These are phyloP conservation scores for Prenolepis imparis DNA, from an alignment of 2,888 invertebrate species.

Conservation along the genomic window DNA sequence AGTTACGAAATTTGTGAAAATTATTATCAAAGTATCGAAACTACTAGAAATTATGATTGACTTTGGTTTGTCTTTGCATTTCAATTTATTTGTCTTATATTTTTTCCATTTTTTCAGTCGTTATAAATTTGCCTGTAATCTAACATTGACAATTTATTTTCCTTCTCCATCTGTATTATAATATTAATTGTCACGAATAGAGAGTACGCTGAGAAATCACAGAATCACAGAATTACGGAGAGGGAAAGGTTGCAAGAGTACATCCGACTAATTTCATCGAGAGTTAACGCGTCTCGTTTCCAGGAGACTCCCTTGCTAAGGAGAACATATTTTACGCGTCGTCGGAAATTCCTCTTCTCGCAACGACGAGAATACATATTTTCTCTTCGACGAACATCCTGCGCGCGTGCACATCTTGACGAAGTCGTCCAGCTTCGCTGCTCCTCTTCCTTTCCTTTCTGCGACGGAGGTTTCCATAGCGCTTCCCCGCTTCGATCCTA, in stretches of 20 bases:
- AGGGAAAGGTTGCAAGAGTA: not conserved
- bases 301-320: slow-evolving; percentile 26
- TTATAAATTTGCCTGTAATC: not conserved
- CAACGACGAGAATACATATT: slow-evolving; percentile 51
- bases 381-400: slow-evolving; percentile 61
- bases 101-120: no score
- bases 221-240: slow-evolving; percentile 4
- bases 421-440: slow-evolving; percentile 37
- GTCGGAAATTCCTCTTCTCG: slow-evolving; percentile 49
- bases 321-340: slow-evolving; percentile 25
- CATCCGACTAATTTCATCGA: slow-evolving; percentile 18
- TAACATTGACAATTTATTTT: not conserved
- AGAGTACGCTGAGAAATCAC: not conserved
- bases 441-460: not conserved
- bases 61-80: no score
- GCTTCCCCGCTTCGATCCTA: slow-evolving; percentile 57
- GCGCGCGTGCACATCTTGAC: slow-evolving; percentile 41
- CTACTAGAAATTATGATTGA: no score
- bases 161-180: not conserved
- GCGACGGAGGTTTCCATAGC: slow-evolving; percentile 26
- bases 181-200: not conserved
- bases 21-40: slow-evolving; percentile 12
- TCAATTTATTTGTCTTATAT: no score
- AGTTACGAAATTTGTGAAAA: slow-evolving; percentile 13
- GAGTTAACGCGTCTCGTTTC: slow-evolving; percentile 34